Evolutionary conservation across 2,888 invertebrate genomes (phyloP), one percentile per base, ranked within the genome.

Genomic region (Drosophila suboccidentalis): DNA sequence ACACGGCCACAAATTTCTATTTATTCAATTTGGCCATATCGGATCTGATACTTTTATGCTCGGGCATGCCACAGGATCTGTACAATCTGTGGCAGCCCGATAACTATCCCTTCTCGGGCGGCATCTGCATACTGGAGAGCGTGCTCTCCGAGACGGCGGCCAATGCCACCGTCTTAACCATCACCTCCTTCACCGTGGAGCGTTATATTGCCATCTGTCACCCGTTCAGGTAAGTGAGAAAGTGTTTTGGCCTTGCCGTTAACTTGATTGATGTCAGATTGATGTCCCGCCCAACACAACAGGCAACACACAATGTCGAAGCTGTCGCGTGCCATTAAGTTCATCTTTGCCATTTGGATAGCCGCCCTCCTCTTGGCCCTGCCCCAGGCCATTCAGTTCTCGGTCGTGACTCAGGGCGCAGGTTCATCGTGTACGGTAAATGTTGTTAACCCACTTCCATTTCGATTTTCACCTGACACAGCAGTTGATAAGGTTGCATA

Each of bases 181-280:
- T 98, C 86, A 97, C 97, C 0, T 97, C 97, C 4, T 98, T 98
- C 92, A 98, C 96, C 0, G 95, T 97, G 10, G 98, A 98, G 92
- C 94, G 98, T 77, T 98, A 97, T 91, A 95, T 97, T 44, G 97
- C 97, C 11, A 97, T 97, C 84, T 97, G 97, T 89, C 95, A 96
- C 90, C 98, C 98, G 0, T 96, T 98, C 79, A 91, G 93, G 93
- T 93, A 71, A 90, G 91, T 80, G 43, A 49, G 13, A 49, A 11
- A 10, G 15, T 13, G 13, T 17, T 5, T 9, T 44, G 43, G 19
- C 38, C 39, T 19, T 38, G 54, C 19, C 51, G 6, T 59, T 57
- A 43, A 38, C 29, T 58, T 84, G 75, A 84, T 78, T 73, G 72
- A 64, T 74, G 61, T 39, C 53, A 38, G 49, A 41, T n/a, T n/a